Evolutionary conservation across 1,140 invertebrate genomes (phyloP).

Genomic region (Caenorhabditis tropicalis): DNA sequence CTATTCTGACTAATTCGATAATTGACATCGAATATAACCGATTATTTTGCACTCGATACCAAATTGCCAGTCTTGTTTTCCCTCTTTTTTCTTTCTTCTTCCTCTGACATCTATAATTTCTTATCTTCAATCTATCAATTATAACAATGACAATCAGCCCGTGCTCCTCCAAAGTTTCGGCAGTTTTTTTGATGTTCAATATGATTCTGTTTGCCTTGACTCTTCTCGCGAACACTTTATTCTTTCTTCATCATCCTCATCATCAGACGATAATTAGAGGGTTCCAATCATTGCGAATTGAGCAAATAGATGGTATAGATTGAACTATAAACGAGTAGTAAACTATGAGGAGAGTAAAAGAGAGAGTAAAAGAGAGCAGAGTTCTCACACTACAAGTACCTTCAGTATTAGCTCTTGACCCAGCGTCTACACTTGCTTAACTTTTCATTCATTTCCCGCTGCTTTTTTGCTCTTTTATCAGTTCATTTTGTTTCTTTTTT

Average conservation of each 20-base stretch:
- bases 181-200: slow-evolving; percentile 9
- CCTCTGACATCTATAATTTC: too few species aligned
- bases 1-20: not conserved
- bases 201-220: not conserved
- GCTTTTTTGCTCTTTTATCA: not conserved
- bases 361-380: not conserved
- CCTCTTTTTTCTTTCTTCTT: not conserved
- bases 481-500: too few species aligned
- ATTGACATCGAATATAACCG: not conserved
- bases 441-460: too few species aligned
- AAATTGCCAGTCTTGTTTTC: not conserved
- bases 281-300: not conserved
- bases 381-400: slow-evolving; percentile 26
- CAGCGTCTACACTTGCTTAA: not conserved
- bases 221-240: not conserved
- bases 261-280: not conserved
- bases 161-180: too few species aligned
- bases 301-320: not conserved
- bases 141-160: not conserved
- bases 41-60: not conserved
- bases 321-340: not conserved
- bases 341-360: not conserved
- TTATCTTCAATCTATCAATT: too few species aligned
- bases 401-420: slow-evolving; percentile 6
- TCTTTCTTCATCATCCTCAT: too few species aligned